phyloP scores from a whole-genome alignment of 2,113 vertebrate genomes.

The Centropus bengalensis region DNA sequence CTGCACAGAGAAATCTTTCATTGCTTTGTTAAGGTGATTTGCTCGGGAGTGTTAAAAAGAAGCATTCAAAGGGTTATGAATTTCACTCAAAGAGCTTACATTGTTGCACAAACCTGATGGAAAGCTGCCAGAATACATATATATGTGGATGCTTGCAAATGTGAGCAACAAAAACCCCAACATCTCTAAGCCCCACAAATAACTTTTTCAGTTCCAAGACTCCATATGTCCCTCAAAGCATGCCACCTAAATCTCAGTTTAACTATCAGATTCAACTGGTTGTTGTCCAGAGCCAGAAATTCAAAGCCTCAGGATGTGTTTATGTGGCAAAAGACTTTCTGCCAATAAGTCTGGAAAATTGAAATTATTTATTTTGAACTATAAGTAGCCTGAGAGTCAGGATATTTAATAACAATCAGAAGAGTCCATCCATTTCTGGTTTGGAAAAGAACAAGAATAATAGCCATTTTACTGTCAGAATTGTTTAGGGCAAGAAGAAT shows the following conservation, averaged over 20 bases:
- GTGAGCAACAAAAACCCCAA: background rate
- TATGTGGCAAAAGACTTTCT: background rate
- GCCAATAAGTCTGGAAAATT: background rate
- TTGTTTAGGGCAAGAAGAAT: slow-evolving; percentile 43
- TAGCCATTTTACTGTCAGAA: slow-evolving; percentile 38
- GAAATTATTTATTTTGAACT: slow-evolving; percentile 23
- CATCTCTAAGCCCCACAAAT: background rate
- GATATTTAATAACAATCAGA: slow-evolving; percentile 14
- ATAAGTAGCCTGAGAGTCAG: background rate
- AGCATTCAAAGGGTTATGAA: background rate
- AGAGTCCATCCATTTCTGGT: background rate
- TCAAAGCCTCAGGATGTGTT: background rate
- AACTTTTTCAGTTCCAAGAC: background rate
- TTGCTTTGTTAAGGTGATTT: background rate
- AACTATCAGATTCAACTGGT: background rate
- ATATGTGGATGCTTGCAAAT: background rate
- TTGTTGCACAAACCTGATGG: background rate
- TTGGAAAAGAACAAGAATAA: background rate
- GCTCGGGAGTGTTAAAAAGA: background rate
- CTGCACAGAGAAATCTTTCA: background rate
- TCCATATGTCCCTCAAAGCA: background rate
- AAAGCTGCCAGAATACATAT: background rate
- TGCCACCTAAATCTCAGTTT: background rate
- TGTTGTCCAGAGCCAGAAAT: background rate
- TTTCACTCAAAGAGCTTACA: background rate